Evolutionary conservation across 2,888 invertebrate species (phyloP).

Genomic region (Epinotia brunnichana): DNA sequence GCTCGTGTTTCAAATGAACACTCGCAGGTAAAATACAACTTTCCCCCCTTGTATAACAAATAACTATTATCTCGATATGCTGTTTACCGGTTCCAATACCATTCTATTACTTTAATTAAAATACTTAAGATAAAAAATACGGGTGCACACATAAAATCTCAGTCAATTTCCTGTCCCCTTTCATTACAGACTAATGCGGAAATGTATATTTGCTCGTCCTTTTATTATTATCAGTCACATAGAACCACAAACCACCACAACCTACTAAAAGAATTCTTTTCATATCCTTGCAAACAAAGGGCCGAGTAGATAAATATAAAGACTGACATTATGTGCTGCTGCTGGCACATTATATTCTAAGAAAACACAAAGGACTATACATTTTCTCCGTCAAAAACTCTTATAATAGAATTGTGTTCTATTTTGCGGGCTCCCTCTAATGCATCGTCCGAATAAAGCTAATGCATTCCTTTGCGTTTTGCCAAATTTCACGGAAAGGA

Average conservation of each 20-base stretch:
- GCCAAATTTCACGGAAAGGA: constrained; percentile 30
- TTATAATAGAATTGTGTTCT: constrained; percentile 72
- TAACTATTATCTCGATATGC: no score
- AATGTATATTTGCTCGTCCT: constrained; percentile 32
- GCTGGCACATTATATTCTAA: constrained; percentile 64
- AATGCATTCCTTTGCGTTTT: constrained; percentile 41
- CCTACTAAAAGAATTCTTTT: constrained; percentile 53
- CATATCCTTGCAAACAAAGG: constrained; percentile 54
- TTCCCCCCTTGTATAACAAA: no score
- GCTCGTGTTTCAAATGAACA: no score
- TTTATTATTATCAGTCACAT: constrained; percentile 34
- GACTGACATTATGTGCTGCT: constrained; percentile 63
- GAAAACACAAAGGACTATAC: constrained; percentile 66
- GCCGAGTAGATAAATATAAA: constrained; percentile 59
- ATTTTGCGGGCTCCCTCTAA: constrained; percentile 55
- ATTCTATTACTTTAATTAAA: no score
- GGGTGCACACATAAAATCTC: neutral
- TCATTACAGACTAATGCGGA: constrained; percentile 17
- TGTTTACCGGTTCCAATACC: no score
- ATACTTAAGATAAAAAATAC: neutral
- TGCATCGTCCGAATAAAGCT: constrained; percentile 40
- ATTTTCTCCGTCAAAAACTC: constrained; percentile 72
- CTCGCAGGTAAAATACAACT: no score
- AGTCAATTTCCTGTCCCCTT: neutral
- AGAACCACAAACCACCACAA: constrained; percentile 45